Conservation (phyloP, 2,113 vertebrate species). For the Epinephelus fuscoguttatus region DNA sequence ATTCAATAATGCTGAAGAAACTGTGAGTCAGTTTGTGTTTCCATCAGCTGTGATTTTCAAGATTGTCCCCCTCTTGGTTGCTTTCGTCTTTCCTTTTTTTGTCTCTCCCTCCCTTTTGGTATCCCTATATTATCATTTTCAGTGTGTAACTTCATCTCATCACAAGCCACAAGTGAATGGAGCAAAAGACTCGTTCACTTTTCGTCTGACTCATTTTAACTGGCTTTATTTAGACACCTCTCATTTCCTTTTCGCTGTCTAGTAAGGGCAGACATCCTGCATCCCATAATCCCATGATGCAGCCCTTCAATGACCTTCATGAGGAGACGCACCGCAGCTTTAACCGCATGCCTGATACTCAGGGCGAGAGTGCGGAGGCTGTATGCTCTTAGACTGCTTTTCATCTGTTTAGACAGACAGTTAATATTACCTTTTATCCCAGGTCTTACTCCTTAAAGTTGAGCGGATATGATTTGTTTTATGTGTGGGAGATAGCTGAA, state of each 20-base stretch:
- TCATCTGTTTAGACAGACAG: slow-evolving; percentile 77
- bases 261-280: slow-evolving; percentile 75
- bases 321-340: slow-evolving; percentile 31
- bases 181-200: slow-evolving; percentile 35
- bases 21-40: slow-evolving; percentile 25
- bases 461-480: slow-evolving; percentile 79
- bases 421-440: slow-evolving; percentile 79
- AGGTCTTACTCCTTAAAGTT: slow-evolving; percentile 72
- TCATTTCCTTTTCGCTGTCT: slow-evolving; percentile 83
- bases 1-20: slow-evolving; percentile 52
- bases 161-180: slow-evolving; percentile 32
- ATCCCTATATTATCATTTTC: slow-evolving; percentile 29
- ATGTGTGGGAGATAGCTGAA: slow-evolving; percentile 68
- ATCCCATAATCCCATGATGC: slow-evolving; percentile 76
- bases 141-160: slow-evolving; percentile 30
- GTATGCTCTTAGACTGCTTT: slow-evolving; percentile 52
- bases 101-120: slow-evolving; percentile 6
- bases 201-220: slow-evolving; percentile 78
- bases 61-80: slow-evolving; percentile 9
- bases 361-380: slow-evolving; percentile 29
- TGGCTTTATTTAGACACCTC: slow-evolving; percentile 83
- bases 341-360: slow-evolving; percentile 30
- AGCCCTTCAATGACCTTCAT: slow-evolving; percentile 70
- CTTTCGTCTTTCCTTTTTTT: slow-evolving; percentile 12
- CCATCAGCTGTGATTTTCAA: slow-evolving; percentile 55